Conservation (phyloP, 2,797 vertebrate genomes). For the Bradypodion ventrale region DNA sequence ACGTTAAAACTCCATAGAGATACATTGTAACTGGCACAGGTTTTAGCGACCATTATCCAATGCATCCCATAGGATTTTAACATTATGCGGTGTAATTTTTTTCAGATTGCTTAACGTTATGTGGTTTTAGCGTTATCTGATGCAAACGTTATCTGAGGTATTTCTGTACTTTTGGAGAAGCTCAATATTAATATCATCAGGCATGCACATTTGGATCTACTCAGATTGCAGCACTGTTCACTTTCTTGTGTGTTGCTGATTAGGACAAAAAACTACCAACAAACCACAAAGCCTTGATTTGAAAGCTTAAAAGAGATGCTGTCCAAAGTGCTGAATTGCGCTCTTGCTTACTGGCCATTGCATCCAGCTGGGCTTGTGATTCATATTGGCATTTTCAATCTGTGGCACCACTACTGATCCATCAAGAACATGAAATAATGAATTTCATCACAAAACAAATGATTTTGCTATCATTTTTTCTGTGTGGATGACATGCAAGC, state of each 20-base stretch:
- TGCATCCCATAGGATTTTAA: too few relatives aligned
- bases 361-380: constrained; percentile 22
- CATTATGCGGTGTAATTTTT: too few relatives aligned
- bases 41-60: too few relatives aligned
- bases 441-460: constrained; percentile 23
- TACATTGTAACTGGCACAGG: too few relatives aligned
- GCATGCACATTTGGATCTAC: not conserved
- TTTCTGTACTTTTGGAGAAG: too few relatives aligned
- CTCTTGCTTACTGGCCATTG: not conserved
- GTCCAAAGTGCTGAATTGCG: not conserved
- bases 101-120: too few relatives aligned
- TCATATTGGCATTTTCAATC: constrained; percentile 24
- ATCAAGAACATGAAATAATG: constrained; percentile 25
- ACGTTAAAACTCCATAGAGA: too few relatives aligned
- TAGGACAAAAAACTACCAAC: not conserved
- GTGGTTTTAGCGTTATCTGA: too few relatives aligned
- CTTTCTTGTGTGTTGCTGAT: not conserved
- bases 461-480: not conserved
- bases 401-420: constrained; percentile 14
- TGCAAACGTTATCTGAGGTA: too few relatives aligned
- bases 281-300: constrained; percentile 12
- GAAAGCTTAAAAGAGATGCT: not conserved
- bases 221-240: not conserved
- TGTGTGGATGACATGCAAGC: too few relatives aligned
- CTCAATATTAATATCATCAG: not conserved